Base-by-base conservation (phyloP, 2,888 invertebrate species). In the Proisotoma minuta region DNA sequence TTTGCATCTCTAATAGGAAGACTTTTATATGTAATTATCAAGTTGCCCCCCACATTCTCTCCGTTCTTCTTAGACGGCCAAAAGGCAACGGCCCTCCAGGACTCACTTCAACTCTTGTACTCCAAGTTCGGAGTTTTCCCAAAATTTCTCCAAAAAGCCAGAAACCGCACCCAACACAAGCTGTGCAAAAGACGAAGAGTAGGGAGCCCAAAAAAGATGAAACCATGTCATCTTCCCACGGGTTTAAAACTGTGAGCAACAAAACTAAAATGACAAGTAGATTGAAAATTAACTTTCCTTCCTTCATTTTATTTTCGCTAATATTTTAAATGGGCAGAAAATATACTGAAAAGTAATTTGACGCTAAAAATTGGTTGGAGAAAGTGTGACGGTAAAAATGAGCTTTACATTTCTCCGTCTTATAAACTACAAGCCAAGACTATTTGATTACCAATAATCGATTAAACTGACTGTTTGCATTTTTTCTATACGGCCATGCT, bases 101-200 rank as follows among this genome's bases (percentile, higher is more conserved):
- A 5, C 43, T n/a, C 5, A 20, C 5, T 54, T 39, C 34, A 4
- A 27, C 8, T 2, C 22, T 26, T n/a, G n/a, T 28, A 18, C 28
- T 34, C 53, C 53, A 54, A 54, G 50, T 58, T 53, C 61, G 63
- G 51, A 68, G 57, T 58, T 60, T 58, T 47, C 60, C 57, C 61
- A 68, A 39, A 15, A 68, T 29, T 57, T 68, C 68, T 15, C 68
- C 68, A 18, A 63, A 23, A n/a, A 51, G 20, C 68, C 68, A 68
- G n/a, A 65, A 53, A 27, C 63, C 54, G 56, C 57, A 40, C 12
- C 68, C 68, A 5, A 68, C 65, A 49, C 49, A 61, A 27, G 63
- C 65, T 48, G 65, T 65, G 39, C 58, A 53, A n/a, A 68, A 50
- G n/a, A 68, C 20, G 51, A 65, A 60, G 59, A 62, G 63, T 47